A percentile compares a stretch with the other conserved stretches of the same genome.
Conservation (phyloP, 2,113 vertebrate species). For the Gadus chalcogrammus region DNA sequence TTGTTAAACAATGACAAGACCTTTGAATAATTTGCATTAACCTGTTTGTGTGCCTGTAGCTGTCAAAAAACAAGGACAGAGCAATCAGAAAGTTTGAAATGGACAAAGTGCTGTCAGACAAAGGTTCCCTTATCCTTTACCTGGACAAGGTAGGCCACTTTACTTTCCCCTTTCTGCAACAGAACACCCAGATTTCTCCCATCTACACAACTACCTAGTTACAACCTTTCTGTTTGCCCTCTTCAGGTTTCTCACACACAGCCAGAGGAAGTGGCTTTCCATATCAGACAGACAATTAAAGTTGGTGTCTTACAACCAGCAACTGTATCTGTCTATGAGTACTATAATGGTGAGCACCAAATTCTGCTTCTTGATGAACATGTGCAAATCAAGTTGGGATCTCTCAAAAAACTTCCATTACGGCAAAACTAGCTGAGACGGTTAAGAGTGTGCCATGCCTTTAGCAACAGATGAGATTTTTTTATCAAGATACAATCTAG, state of each 20-base stretch:
- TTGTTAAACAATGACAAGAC: neutral
- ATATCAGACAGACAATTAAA: constrained; percentile 61
- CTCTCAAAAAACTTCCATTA: too few species aligned
- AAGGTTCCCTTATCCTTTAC: neutral
- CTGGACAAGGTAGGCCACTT: neutral
- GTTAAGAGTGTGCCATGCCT: too few species aligned
- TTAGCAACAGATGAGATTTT: too few species aligned
- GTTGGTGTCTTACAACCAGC: constrained; percentile 78
- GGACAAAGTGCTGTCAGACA: neutral
- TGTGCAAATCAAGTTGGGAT: too few species aligned
- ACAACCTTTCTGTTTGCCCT: too few species aligned
- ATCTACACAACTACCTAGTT: too few species aligned
- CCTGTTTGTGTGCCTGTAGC: neutral
- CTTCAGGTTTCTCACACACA: too few species aligned
- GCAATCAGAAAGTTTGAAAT: neutral
- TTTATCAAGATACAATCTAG: too few species aligned
- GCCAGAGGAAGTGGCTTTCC: constrained; percentile 67
- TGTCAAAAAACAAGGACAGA: neutral
- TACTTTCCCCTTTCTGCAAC: neutral
- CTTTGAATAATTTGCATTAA: neutral
- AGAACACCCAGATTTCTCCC: too few species aligned
- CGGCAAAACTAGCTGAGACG: too few species aligned
- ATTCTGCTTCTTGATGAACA: neutral
- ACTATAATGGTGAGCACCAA: constrained; percentile 64
- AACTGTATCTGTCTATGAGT: constrained; percentile 78